Conservation (phyloP, 2,113 vertebrate species). For the Hydrolagus affinis region DNA sequence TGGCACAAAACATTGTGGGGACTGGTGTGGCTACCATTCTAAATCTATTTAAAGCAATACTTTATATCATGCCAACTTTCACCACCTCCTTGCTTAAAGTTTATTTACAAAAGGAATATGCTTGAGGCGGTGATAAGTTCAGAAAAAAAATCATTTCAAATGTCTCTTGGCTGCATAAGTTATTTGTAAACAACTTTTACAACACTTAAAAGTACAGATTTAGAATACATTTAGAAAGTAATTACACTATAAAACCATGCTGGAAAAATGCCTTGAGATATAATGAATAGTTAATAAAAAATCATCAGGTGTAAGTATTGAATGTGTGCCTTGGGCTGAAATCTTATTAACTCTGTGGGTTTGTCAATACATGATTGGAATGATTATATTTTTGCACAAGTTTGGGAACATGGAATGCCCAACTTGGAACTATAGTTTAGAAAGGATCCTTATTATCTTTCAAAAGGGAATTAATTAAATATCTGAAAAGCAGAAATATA, state of each 20-base stretch:
- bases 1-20: background rate
- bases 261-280: background rate
- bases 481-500: no score
- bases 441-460: no score
- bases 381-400: background rate
- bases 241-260: background rate
- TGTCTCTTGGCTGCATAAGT: background rate
- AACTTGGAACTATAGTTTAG: no score
- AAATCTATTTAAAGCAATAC: background rate
- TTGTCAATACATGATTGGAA: background rate
- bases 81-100: background rate
- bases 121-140: background rate
- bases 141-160: background rate
- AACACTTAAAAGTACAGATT: slow-evolving; percentile 12
- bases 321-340: background rate
- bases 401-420: no score
- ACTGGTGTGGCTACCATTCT: background rate
- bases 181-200: background rate
- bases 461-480: no score
- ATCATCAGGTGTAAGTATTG: background rate
- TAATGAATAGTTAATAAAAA: slow-evolving; percentile 9
- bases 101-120: slow-evolving; percentile 11
- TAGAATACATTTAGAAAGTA: background rate
- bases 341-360: background rate
- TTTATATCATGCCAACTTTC: slow-evolving; percentile 13